Conservation (phyloP, 2,797 vertebrate species). For the Choloepus didactylus region DNA sequence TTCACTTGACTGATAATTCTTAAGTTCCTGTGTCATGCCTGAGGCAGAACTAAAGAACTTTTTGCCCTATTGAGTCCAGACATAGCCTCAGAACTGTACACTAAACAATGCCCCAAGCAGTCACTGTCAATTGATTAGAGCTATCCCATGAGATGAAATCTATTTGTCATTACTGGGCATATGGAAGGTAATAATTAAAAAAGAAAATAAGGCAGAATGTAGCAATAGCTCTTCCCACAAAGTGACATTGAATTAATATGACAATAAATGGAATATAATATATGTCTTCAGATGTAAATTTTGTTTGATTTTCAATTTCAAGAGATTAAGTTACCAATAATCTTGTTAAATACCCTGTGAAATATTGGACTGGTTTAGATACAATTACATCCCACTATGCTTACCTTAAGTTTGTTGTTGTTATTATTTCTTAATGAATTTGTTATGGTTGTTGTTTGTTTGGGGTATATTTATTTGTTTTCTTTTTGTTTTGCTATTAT, state of each 20-base stretch:
- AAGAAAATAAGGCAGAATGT: conserved; percentile 36
- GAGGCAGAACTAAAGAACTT: conserved; percentile 56
- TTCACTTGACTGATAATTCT: neutral
- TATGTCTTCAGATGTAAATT: conserved; percentile 28
- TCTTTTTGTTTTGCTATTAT: neutral
- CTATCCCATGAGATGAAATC: conserved; percentile 71
- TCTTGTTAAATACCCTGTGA: conserved; percentile 23
- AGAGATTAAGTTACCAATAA: conserved; percentile 32
- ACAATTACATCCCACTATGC: neutral
- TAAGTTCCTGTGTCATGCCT: neutral
- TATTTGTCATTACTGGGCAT: conserved; percentile 61
- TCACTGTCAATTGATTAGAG: conserved; percentile 67
- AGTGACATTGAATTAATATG: conserved; percentile 6
- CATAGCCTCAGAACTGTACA: conserved; percentile 46
- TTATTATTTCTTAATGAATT: conserved; percentile 15
- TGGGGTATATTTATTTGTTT: neutral
- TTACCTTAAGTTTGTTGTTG: neutral
- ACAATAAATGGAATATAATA: neutral
- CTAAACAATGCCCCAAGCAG: conserved; percentile 55
- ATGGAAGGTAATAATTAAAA: neutral
- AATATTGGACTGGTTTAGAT: neutral
- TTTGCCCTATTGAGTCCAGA: conserved; percentile 44
- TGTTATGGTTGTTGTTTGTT: neutral
- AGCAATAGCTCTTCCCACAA: conserved; percentile 19
- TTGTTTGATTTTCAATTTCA: conserved; percentile 46